These are phyloP conservation scores for Allacma fusca DNA, from an alignment of 2,888 invertebrate species.

Conservation along the genomic window DNA sequence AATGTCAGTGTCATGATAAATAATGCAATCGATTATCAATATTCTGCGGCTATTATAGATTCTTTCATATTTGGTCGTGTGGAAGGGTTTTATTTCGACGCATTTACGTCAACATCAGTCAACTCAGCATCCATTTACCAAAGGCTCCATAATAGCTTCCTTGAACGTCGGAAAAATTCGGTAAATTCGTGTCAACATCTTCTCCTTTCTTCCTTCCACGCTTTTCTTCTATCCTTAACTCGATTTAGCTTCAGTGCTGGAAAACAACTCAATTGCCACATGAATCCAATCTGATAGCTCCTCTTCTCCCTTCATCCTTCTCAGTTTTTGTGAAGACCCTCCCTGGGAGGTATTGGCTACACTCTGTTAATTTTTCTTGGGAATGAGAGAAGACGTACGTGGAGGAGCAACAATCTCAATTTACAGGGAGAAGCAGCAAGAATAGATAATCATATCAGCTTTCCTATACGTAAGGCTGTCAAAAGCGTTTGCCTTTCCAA, in stretches of 20 bases:
- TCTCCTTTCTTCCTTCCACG: not conserved
- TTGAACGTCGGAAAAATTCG: not conserved
- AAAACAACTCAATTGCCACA: not conserved
- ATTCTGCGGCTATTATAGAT: not conserved
- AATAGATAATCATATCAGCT: conserved; percentile 1
- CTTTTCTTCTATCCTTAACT: not conserved
- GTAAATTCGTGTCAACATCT: not conserved
- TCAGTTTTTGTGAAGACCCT: too few relatives aligned
- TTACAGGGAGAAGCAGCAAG: not conserved
- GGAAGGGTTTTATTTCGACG: conserved; percentile 22
- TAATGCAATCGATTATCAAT: not conserved
- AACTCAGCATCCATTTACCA: not conserved
- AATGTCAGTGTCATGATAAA: not conserved
- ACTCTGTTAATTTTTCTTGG: not conserved
- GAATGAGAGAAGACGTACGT: not conserved
- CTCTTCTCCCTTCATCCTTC: too few relatives aligned
- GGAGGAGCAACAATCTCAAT: conserved; percentile 16
- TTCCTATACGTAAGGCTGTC: not conserved
- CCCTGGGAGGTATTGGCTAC: too few relatives aligned
- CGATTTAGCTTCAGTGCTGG: not conserved
- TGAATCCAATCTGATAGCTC: not conserved
- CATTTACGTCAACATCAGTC: conserved; percentile 41
- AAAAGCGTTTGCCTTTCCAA: not conserved
- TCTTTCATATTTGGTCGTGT: not conserved
- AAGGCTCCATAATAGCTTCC: conserved; percentile 17